A percentile compares a stretch with the other conserved stretches of the same genome.
Conservation (phyloP, 2,113 vertebrate species). For the Stigmatopora nigra region DNA sequence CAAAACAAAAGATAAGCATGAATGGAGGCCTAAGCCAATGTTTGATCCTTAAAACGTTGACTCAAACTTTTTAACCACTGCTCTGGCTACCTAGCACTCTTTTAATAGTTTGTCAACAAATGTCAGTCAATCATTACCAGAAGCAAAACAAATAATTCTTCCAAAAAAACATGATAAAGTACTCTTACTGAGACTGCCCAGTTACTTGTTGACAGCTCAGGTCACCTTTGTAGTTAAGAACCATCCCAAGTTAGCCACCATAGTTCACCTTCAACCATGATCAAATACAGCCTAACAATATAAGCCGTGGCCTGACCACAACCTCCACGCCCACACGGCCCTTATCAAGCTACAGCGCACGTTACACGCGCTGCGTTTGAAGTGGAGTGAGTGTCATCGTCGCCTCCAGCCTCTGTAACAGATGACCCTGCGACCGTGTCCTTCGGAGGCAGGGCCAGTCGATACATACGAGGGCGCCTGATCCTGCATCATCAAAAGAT, state of each 20-base stretch:
- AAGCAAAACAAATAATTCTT: neutral
- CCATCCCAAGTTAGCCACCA: constrained; percentile 37
- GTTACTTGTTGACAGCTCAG: constrained; percentile 29
- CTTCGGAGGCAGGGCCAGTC: constrained; percentile 53
- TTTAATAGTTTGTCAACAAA: neutral
- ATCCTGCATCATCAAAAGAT: constrained; percentile 39
- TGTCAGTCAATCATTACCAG: neutral
- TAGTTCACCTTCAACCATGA: constrained; percentile 35
- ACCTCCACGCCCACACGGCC: constrained; percentile 49
- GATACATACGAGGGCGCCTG: constrained; percentile 49
- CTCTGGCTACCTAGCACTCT: neutral
- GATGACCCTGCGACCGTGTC: constrained; percentile 57
- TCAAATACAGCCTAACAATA: constrained; percentile 46
- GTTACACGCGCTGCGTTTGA: constrained; percentile 50
- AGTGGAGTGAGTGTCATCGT: constrained; percentile 46
- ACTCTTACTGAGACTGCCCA: neutral
- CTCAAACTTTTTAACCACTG: neutral
- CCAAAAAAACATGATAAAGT: neutral
- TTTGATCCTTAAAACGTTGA: too few relatives aligned
- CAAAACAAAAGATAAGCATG: too few relatives aligned
- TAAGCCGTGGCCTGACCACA: constrained; percentile 46
- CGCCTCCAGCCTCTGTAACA: constrained; percentile 39
- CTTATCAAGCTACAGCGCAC: constrained; percentile 38
- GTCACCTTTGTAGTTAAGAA: constrained; percentile 34
- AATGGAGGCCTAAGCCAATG: too few relatives aligned